A percentile compares a stretch with the other conserved stretches of the same genome.
These are phyloP conservation scores for Diachasmimorpha longicaudata DNA, from an alignment of 1,140 invertebrate genomes.

Conservation along the genomic window DNA sequence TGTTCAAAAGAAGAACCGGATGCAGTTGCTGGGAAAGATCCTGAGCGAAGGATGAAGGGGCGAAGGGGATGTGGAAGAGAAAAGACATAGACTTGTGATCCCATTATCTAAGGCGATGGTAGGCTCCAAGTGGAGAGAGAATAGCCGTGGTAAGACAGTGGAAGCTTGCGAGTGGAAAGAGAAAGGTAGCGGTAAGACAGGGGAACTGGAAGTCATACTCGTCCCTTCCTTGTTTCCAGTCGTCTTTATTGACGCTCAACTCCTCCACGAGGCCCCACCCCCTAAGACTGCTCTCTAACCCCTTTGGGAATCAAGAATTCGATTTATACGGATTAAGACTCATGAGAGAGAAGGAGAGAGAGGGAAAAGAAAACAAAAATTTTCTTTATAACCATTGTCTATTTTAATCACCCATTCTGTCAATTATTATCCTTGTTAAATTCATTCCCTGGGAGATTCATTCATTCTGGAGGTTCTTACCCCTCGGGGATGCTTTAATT, in stretches of 20 bases:
- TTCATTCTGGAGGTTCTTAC: not conserved
- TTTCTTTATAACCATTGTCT: conserved; percentile 1
- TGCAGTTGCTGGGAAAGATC: not conserved
- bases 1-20: conserved; percentile 10
- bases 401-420: not conserved
- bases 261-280: not conserved
- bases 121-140: not conserved
- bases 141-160: not conserved
- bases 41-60: not conserved
- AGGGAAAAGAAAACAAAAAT: not conserved
- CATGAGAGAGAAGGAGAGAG: not conserved
- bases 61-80: not conserved
- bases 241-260: conserved; percentile 4
- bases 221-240: not conserved
- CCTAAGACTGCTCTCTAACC: not conserved
- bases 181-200: not conserved
- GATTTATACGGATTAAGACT: conserved; percentile 9
- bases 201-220: not conserved
- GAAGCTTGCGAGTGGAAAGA: not conserved
- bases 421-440: conserved; percentile 1
- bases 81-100: not conserved
- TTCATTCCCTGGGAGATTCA: not conserved
- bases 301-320: not conserved
- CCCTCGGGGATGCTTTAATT: not conserved
- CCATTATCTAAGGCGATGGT: conserved; percentile 4